These are phyloP conservation scores for Synaphobranchus kaupii DNA, from an alignment of 2,797 vertebrate genomes.

Conservation along the genomic window DNA sequence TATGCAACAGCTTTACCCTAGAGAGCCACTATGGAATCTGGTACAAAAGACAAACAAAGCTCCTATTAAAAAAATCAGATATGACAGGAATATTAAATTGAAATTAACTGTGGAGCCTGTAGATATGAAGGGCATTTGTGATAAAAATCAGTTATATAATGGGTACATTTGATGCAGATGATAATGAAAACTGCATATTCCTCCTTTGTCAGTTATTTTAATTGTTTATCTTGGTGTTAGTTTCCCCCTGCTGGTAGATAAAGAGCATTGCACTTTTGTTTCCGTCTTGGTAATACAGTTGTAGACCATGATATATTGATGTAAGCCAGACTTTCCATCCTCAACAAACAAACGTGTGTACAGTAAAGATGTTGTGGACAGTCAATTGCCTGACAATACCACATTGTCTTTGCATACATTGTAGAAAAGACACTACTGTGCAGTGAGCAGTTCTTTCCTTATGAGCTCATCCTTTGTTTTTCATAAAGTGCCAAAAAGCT, in stretches of 20 bases:
- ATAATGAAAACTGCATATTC: not conserved
- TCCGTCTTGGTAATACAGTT: conserved; percentile 3
- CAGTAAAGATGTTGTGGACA: not conserved
- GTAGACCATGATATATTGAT: not conserved
- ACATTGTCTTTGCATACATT: not conserved
- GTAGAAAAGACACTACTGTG: not conserved
- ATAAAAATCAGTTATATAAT: not conserved
- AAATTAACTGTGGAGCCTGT: not conserved
- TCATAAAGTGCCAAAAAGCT: not conserved
- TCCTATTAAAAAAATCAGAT: not conserved
- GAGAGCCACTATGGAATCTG: not conserved
- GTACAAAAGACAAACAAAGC: not conserved
- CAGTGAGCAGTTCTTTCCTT: not conserved
- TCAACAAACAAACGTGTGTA: too few relatives aligned
- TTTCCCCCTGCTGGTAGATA: conserved; percentile 64
- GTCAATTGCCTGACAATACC: not conserved
- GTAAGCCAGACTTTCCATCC: not conserved
- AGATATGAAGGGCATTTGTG: not conserved
- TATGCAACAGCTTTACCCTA: not conserved
- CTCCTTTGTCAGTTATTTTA: not conserved
- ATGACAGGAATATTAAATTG: not conserved
- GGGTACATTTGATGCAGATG: not conserved
- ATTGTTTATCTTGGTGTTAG: conserved; percentile 29
- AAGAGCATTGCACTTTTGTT: conserved; percentile 45
- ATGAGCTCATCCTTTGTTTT: not conserved